Evolutionary conservation across 2,888 invertebrate genomes (phyloP).

Genomic region (Coleophora deauratella): DNA sequence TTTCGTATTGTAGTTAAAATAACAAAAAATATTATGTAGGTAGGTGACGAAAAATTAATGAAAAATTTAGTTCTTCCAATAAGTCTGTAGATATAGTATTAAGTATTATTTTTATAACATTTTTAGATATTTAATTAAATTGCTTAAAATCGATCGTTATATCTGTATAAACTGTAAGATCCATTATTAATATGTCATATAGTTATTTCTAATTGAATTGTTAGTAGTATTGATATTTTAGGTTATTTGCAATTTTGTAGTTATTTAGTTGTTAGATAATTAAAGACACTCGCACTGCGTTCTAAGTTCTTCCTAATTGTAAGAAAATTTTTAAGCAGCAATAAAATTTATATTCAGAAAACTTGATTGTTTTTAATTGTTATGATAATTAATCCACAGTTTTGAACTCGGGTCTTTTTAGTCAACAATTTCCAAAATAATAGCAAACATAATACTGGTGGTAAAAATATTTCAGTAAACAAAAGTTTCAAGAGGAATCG

Average conservation of each 20-base stretch:
- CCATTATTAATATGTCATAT: conserved; percentile 56
- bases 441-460: too few species aligned
- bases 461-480: too few species aligned
- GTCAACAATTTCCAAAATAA: too few species aligned
- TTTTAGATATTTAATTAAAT: conserved; percentile 29
- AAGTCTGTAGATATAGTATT: conserved; percentile 60
- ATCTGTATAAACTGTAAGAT: conserved; percentile 65
- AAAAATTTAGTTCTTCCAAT: conserved; percentile 53
- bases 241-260: conserved; percentile 47
- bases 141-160: conserved; percentile 26
- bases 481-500: too few species aligned
- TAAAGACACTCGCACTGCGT: conserved; percentile 59
- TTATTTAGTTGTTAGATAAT: conserved; percentile 31
- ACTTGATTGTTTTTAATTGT: background rate
- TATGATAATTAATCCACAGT: too few species aligned
- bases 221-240: conserved; percentile 47
- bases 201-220: conserved; percentile 55
- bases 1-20: conserved; percentile 36
- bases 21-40: conserved; percentile 18
- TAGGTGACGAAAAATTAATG: conserved; percentile 21
- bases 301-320: conserved; percentile 62
- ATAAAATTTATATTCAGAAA: conserved; percentile 66
- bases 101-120: conserved; percentile 37
- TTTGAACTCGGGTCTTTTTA: too few species aligned
- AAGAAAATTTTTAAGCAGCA: conserved; percentile 69